These are phyloP conservation scores for Illadopsis cleaveri DNA, from an alignment of 2,113 vertebrate species.

Conservation along the genomic window DNA sequence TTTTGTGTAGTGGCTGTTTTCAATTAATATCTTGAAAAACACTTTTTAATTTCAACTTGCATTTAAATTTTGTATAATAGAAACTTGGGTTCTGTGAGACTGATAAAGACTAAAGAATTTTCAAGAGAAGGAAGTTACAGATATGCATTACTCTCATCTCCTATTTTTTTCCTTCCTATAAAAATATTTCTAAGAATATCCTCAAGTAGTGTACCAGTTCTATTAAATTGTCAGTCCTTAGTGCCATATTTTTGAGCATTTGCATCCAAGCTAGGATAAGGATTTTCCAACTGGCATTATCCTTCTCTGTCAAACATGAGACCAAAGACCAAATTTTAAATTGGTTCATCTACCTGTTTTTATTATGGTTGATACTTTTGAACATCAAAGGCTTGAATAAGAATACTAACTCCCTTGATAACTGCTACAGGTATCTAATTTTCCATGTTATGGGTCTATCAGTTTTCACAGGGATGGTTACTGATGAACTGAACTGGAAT, in stretches of 20 bases:
- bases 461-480: background rate
- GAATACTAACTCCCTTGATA: background rate
- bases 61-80: background rate
- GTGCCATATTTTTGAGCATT: background rate
- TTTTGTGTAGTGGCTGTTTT: background rate
- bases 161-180: background rate
- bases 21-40: background rate
- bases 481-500: conserved; percentile 23
- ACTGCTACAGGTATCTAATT: background rate
- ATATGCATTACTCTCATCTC: background rate
- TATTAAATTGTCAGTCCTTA: background rate
- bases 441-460: background rate
- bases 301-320: background rate
- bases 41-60: background rate
- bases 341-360: background rate
- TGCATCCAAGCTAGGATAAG: background rate
- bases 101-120: background rate
- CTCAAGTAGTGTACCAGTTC: background rate
- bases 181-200: background rate
- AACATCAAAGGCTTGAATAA: background rate
- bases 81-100: background rate
- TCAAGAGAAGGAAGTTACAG: background rate
- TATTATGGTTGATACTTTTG: background rate
- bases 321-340: background rate
- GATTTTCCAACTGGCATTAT: background rate